Evolutionary conservation across 2,797 vertebrate species (phyloP).

Genomic region (Lagorchestes hirsutus): DNA sequence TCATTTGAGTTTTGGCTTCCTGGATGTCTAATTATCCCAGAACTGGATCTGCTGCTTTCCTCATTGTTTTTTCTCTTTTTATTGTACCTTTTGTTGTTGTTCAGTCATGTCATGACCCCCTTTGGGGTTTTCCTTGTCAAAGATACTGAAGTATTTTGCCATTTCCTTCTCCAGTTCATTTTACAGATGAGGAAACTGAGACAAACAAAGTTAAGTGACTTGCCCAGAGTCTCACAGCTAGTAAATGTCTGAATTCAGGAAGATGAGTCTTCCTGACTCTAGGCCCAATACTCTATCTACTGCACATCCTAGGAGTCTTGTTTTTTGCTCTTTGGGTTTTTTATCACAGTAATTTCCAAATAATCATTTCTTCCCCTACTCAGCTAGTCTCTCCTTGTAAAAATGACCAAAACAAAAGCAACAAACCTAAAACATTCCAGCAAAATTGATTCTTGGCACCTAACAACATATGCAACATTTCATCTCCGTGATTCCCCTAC

Average conservation of each 20-base stretch:
- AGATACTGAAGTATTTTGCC: neutral
- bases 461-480: neutral
- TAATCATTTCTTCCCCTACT: neutral
- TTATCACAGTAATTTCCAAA: neutral
- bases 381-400: neutral
- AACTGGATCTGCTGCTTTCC: neutral
- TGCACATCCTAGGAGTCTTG: neutral
- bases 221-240: neutral
- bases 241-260: neutral
- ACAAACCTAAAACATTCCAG: neutral
- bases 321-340: neutral
- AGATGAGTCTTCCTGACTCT: neutral
- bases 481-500: neutral
- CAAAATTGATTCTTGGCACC: neutral
- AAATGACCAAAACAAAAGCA: neutral
- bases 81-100: neutral
- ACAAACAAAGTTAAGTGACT: neutral
- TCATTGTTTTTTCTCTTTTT: neutral
- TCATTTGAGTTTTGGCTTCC: neutral
- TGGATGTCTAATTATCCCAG: neutral
- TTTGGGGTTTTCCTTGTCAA: neutral
- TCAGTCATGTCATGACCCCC: neutral
- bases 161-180: neutral
- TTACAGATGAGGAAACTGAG: neutral
- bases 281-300: neutral